phyloP scores from a whole-genome alignment of 2,113 vertebrate genomes.

The Caranx melampygus region DNA sequence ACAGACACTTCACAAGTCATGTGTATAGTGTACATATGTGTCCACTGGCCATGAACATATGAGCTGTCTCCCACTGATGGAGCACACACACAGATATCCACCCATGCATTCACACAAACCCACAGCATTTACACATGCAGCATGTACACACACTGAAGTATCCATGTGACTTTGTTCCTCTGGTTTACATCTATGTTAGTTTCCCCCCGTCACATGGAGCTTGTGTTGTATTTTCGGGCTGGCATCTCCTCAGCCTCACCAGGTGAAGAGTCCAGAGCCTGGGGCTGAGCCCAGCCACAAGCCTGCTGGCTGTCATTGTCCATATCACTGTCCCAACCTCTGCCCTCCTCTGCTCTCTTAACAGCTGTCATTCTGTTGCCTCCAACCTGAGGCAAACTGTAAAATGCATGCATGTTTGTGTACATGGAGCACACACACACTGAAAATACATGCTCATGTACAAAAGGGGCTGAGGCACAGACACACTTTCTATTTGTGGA shows the following conservation, averaged over 20 bases:
- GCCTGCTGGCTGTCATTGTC: conserved; percentile 76
- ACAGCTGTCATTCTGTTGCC: conserved; percentile 66
- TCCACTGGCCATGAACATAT: conserved; percentile 43
- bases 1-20: conserved; percentile 33
- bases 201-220: conserved; percentile 40
- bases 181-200: conserved; percentile 57
- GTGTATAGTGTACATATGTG: conserved; percentile 32
- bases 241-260: conserved; percentile 49
- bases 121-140: conserved; percentile 3
- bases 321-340: conserved; percentile 59
- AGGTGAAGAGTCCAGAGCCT: conserved; percentile 68
- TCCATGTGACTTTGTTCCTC: conserved; percentile 48
- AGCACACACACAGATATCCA: conserved; percentile 13
- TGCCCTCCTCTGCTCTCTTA: conserved; percentile 55
- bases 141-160: conserved; percentile 11
- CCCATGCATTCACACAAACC: conserved; percentile 2
- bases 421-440: conserved; percentile 3
- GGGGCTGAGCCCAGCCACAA: conserved; percentile 58
- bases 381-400: conserved; percentile 61
- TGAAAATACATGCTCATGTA: conserved; percentile 28
- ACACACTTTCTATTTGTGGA: conserved; percentile 29
- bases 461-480: conserved; percentile 30
- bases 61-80: conserved; percentile 19
- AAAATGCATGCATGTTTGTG: conserved; percentile 51
- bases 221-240: conserved; percentile 40